Evolutionary conservation across 2,113 vertebrate species (phyloP), one percentile per base, ranked within the genome.

Genomic region (Crotalus helleri): DNA sequence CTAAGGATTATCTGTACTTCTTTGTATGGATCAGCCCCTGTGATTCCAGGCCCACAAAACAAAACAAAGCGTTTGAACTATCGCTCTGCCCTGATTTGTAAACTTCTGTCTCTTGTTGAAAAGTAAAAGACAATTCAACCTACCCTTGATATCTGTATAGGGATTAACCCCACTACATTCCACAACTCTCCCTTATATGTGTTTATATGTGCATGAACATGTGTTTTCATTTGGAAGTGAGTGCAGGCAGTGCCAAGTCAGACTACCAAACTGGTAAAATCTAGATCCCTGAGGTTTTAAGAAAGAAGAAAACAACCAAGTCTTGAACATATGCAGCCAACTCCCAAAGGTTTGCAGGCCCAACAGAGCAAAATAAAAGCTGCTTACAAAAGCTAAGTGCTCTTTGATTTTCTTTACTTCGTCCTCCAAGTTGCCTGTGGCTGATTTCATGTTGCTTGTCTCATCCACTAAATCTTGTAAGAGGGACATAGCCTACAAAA

Each of bases 391-490:
- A 49, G 85, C 93, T 19, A 94, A 89, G 0, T 90, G 90, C 17
- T 93, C 89, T 49, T 90, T 88, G 29, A 98, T 95, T 17, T 7
- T 92, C 91, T 94, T 54, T 0, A 98, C 39, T 39, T 97, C 95
- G 11, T 96, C 93, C 89, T 51, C 94, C 94, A 98, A 69, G 9
- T 11, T 49, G 23, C 95, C 85, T 26, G 96, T 94, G 4, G 55
- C 88, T 0, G 90, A 95, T 94, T 96, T 97, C 54, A 98, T 90
- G 1, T 9, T 4, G 0, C 93, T 88, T 5, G 98, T 91, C 2
- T 98, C 97, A 29, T 94, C 54, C 8, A 97, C 3, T 5, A 98
- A 59, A 1, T 96, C 96, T 94, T 97, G 95, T 9, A 98, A 96
- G 87, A 98, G 69, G 17, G 49, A 81, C 92, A 94, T 85, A 64